Base-by-base conservation (phyloP, 2,797 vertebrate genomes). In the Arctocebus calabarensis region DNA sequence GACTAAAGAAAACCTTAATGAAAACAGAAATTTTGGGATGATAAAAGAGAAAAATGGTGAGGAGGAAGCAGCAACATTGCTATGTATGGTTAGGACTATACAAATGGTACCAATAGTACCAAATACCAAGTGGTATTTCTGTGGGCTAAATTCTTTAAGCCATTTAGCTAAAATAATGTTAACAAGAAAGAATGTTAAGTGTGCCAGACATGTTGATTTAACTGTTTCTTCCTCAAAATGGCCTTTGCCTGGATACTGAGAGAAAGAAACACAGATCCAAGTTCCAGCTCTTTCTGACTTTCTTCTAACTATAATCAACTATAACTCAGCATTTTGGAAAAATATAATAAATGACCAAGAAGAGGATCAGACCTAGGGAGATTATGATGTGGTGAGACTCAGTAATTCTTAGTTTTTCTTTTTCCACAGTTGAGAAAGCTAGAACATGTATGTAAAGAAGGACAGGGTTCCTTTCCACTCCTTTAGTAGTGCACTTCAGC, bases 101-200 rank as follows among this genome's bases (percentile, higher is more conserved):
- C 34, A 81, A 61, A 92, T 23, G 59, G 25, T 32, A 73, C 52
- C 43, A 82, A 52, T n/a, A 10, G 81, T 57, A 64, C 10, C 37
- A 82, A 89, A 75, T 5, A 62, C 68, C 52, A 64, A n/a, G 19
- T 9, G 48, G 43, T 40, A 74, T 77, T 96, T 96, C 57, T 74
- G 22, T 25, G 77, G 89, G 40, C 37, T 66, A 48, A 52, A 81
- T 34, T 82, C 25, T 82, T 77, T 59, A 90, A 95, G 71, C 22
- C 48, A 37, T 1, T 59, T 64, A 34, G 27, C 20, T 90, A 64
- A 73, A 94, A 62, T 34, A 37, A 5, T 73, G 57, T 78, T 55
- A 87, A 34, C 6, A 88, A 34, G 12, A 59, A 94, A 73, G 27
- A 87, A 59, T 17, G 11, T 43, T 59, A 59, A 45, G 57, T 59